Base-by-base conservation (phyloP, 2,113 vertebrate genomes). In the Sturnira hondurensis region DNA sequence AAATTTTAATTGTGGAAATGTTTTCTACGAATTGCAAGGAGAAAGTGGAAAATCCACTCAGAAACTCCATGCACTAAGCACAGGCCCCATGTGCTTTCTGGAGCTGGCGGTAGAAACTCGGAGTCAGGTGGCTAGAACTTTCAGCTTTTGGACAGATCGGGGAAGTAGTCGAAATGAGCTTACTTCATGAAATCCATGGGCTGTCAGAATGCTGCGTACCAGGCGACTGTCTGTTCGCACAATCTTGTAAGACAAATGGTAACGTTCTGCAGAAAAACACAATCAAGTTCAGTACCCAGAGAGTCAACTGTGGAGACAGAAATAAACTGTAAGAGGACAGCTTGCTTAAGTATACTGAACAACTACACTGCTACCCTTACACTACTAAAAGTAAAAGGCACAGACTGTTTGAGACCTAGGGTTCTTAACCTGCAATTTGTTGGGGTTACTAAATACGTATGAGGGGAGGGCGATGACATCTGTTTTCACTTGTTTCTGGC, bases 111-210 rank as follows among this genome's bases (percentile, higher is more conserved):
- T 84, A 12, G 45, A 43, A 80, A 82, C 4, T 67, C 16, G 43
- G 14, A 50, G 85, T 85, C 65, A 63, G 73, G 45, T 61, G 38
- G 65, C 86, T 61, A 90, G 54, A 33, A 94, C 74, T 91, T 91
- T 78, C 50, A 77, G 58, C 68, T 94, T 93, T 65, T 83, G 36
- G 71, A 36, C n/a, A 81, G 54, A 90, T 78, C 47, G 41, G 54
- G 38, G 31, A 96, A 56, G 41, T 2, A 70, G 20, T 78, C 76
- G 76, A 96, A 89, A 70, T 28, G 33, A 96, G 36, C 97, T 96
- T 98, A 99, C 99, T 99, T 99, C 99, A 89, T 99, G 99, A 98
- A 99, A 99, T 76, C 99, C 99, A 96, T 99, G 99, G 96, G 99
- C 99, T 96, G 98, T 94, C 85, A 99, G 98, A 95, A 99, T 98